Base-by-base conservation (phyloP, 2,888 invertebrate species). In the Lomographa bimaculata region DNA sequence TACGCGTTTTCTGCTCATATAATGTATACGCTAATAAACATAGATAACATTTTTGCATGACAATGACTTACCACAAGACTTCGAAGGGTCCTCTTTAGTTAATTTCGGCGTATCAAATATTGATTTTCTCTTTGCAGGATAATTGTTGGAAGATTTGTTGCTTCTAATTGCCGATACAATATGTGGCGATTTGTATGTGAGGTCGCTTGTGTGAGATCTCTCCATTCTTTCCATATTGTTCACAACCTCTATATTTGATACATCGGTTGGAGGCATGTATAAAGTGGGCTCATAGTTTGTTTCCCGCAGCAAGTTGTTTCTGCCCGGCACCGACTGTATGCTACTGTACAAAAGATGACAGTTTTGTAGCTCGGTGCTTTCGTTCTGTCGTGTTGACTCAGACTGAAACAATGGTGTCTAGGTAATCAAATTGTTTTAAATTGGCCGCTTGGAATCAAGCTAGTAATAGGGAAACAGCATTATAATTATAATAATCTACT, bases 111-210 rank as follows among this genome's bases (percentile, higher is more conserved):
- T 14, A 10, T 75, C 64, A 50, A 78, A 83, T 29, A 84, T 53
- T 3, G 78, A 75, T 46, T 78, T 79, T 32, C 85, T 63, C 50
- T 76, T 81, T n/a, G n/a, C n/a, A n/a, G n/a, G n/a, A n/a, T n/a
- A n/a, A n/a, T n/a, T n/a, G n/a, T n/a, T n/a, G n/a, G n/a, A n/a
- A n/a, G n/a, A n/a, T n/a, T n/a, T n/a, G n/a, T n/a, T n/a, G n/a
- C n/a, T n/a, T n/a, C 69, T 68, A 24, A 56, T 49, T 2, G 47
- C 54, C n/a, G 69, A 54, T 1, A 71, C 42, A 16, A 69, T 53
- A 33, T 70, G 68, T 12, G 70, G 64, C 1, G 61, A 20, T 36
- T 61, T 66, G 17, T 59, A 66, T 12, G 36, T 47, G 5, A 69
- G 57, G 32, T 48, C 59, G n/a, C n/a, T n/a, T n/a, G n/a, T n/a